These are phyloP conservation scores for Drosophila ironensis DNA, from an alignment of 1,140 invertebrate species.

Conservation along the genomic window DNA sequence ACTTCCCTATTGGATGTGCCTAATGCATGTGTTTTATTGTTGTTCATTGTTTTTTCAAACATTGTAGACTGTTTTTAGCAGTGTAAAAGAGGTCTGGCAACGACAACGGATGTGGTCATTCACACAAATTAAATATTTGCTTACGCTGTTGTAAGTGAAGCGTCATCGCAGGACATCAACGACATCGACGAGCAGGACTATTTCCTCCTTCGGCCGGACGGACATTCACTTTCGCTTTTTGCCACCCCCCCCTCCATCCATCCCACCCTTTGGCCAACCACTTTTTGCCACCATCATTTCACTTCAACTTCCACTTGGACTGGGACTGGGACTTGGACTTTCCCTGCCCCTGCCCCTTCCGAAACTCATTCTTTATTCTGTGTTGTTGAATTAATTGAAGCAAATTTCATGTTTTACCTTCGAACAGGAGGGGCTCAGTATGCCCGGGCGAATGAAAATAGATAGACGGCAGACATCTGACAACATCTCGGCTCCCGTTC, in stretches of 20 bases:
- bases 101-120: conserved; percentile 61
- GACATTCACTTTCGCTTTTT: neutral
- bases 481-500: neutral
- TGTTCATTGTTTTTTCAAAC: too few relatives aligned
- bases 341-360: neutral
- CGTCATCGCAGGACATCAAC: conserved; percentile 35
- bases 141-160: conserved; percentile 44
- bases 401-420: conserved; percentile 25
- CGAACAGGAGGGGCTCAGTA: too few relatives aligned
- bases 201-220: neutral
- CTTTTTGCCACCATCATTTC: neutral
- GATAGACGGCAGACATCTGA: conserved; percentile 18
- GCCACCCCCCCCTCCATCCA: too few relatives aligned
- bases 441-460: conserved; percentile 6
- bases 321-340: neutral
- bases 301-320: neutral
- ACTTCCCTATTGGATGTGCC: too few relatives aligned
- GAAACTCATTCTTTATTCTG: conserved; percentile 6
- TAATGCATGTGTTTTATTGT: too few relatives aligned
- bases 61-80: neutral
- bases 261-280: neutral
- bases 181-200: conserved; percentile 7
- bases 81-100: neutral
- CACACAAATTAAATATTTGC: conserved; percentile 75
- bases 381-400: conserved; percentile 51